Evolutionary conservation across 2,888 invertebrate species (phyloP), one percentile per base, ranked within the genome.

Genomic region (Acronicta psi): DNA sequence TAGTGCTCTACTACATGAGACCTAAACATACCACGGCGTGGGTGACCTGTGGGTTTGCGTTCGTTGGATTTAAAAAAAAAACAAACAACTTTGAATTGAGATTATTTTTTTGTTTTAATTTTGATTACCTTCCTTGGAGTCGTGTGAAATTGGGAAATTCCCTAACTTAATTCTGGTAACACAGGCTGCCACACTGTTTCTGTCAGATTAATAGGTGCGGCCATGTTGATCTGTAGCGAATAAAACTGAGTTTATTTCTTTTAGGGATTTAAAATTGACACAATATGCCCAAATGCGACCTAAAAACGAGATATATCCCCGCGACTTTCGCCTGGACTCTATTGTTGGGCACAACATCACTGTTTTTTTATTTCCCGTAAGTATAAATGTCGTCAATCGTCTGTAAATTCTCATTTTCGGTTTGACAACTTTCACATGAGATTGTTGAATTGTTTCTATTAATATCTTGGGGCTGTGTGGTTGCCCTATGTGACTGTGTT

Each of bases 331-430:
- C 99, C 90, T 99, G 99, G 99, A 97, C 97, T 81, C 95, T 99
- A 88, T 96, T 99, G 82, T 95, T 99, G 91, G 97, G 97, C 89
- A 98, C 98, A 82, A 99, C 99, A 81, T 97, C 97, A 87, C 95
- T 98, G 85, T 99, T 99, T 96, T 99, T 99, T 96, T 98, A 97
- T 94, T 99, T 97, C 95, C 98, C 99, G 99, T 99, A 95, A 98
- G 99, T 98, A 94, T 90, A 89, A 88, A 82, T 84, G 83, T 86
- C 86, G 84, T 87, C 84, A 82, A 87, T 84, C 79, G 79, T 77
- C 87, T 82, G 84, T 86, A 73, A 87, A 87, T 88, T 89, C 75
- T 81, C 72, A 87, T 85, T 88, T 90, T 91, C 84, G 84, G 82
- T 89, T 89, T 92, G 90, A 89, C 92, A 92, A 93, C 93, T 93